A percentile compares a stretch with the other conserved stretches of the same genome.
Conservation (phyloP, 2,797 vertebrate species). For the Amazonetta brasiliensis region DNA sequence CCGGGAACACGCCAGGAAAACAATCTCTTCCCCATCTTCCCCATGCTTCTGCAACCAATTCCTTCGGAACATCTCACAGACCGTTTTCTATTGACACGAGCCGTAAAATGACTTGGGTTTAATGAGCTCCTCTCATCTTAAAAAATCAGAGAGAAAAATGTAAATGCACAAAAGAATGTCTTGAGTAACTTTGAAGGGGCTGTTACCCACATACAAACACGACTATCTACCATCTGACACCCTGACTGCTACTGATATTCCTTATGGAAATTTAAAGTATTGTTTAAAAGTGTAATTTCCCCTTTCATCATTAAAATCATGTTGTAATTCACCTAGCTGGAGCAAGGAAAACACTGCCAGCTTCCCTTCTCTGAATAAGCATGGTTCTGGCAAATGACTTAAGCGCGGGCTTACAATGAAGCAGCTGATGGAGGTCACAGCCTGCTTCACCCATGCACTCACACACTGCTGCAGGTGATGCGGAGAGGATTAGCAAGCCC, state of each 20-base stretch:
- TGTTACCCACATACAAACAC: neutral
- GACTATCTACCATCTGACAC: slow-evolving; percentile 6
- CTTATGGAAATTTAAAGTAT: neutral
- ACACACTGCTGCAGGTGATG: slow-evolving; percentile 36
- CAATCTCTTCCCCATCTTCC: neutral
- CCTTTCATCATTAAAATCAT: neutral
- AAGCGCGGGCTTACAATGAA: slow-evolving; percentile 49
- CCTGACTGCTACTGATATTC: neutral
- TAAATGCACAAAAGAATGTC: neutral
- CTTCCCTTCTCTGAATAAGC: slow-evolving; percentile 49
- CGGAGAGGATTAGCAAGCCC: neutral
- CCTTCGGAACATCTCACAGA: slow-evolving; percentile 3
- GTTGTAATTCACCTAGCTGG: neutral
- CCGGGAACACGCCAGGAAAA: neutral
- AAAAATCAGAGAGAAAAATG: slow-evolving; percentile 25
- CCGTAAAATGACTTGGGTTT: neutral
- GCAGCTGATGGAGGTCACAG: slow-evolving; percentile 66
- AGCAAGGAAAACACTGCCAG: slow-evolving; percentile 15
- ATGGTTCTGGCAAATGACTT: slow-evolving; percentile 48
- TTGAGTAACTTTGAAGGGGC: neutral
- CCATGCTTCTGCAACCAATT: neutral
- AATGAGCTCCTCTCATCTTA: slow-evolving; percentile 20
- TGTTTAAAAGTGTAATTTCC: neutral
- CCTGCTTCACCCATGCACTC: neutral
- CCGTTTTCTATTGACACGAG: neutral